A percentile compares a stretch with the other conserved stretches of the same genome.
Conservation (phyloP, 2,113 vertebrate species). For the Ailuropoda melanoleuca region DNA sequence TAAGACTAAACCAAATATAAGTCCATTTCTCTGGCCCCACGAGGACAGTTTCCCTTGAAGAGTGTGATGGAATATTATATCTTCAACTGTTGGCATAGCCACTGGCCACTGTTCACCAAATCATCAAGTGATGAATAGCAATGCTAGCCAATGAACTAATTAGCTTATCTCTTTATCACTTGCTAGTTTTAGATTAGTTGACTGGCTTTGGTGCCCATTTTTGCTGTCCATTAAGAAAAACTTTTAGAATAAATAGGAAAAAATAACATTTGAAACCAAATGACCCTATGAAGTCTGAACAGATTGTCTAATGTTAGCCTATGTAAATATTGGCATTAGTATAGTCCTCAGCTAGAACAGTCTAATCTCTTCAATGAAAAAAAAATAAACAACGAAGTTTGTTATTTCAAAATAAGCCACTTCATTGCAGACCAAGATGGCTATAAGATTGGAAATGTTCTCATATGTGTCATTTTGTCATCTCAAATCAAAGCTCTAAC, state of each 20-base stretch:
- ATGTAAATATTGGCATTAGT: conserved; percentile 56
- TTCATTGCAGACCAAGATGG: conserved; percentile 4
- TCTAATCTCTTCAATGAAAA: conserved; percentile 12
- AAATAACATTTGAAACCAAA: conserved; percentile 6
- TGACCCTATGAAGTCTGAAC: not conserved
- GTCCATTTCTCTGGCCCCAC: not conserved
- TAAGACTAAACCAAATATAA: not conserved
- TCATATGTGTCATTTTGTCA: not conserved
- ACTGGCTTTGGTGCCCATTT: not conserved
- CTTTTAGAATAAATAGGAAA: not conserved
- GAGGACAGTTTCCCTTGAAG: not conserved
- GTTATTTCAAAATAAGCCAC: conserved; percentile 9
- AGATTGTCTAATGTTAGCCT: not conserved
- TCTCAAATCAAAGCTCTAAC: not conserved
- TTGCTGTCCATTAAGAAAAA: not conserved
- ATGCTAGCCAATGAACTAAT: not conserved
- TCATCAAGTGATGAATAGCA: not conserved
- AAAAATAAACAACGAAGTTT: not conserved
- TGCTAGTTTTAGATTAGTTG: not conserved
- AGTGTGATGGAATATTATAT: not conserved
- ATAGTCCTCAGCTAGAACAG: not conserved
- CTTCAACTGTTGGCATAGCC: not conserved
- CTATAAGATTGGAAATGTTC: not conserved
- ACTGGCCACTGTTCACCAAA: not conserved
- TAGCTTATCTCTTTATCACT: not conserved